Evolutionary conservation across 1,140 invertebrate genomes (phyloP).

Genomic region (Oscheius sp.): DNA sequence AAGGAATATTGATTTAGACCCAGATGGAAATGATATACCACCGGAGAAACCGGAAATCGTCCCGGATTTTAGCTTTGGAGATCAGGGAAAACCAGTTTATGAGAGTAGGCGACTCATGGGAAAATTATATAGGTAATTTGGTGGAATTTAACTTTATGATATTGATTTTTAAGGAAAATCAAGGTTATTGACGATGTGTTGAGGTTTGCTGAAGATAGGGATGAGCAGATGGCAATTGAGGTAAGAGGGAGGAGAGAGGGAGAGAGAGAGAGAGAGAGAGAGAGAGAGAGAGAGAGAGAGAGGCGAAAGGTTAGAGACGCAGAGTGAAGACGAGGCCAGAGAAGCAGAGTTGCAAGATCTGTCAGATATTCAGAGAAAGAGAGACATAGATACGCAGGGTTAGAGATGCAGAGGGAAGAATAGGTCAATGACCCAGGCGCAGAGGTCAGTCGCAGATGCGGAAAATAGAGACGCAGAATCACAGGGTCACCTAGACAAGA

Average conservation of each 20-base stretch:
- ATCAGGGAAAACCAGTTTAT: constrained; percentile 41
- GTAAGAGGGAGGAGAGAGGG: background rate
- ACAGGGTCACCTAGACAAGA: no score
- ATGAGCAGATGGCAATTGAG: constrained; percentile 31
- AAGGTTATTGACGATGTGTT: constrained; percentile 18
- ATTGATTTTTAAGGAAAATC: constrained; percentile 12
- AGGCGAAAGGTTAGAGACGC: background rate
- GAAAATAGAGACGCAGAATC: no score
- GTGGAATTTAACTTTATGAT: no score
- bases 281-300: background rate
- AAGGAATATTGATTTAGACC: background rate
- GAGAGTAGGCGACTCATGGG: constrained; percentile 20
- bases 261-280: background rate
- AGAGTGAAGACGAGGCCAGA: no score
- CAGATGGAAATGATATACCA: constrained; percentile 8
- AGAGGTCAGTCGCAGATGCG: no score
- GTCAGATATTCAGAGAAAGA: background rate
- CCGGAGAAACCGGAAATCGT: constrained; percentile 34
- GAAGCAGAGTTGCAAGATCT: no score
- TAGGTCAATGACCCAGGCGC: no score
- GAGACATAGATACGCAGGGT: background rate
- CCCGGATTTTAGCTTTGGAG: constrained; percentile 53
- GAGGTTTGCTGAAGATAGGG: constrained; percentile 27
- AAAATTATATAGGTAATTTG: no score
- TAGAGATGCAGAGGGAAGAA: background rate